Evolutionary conservation across 2,797 vertebrate species (phyloP).

Genomic region (Euthynnus affinis): DNA sequence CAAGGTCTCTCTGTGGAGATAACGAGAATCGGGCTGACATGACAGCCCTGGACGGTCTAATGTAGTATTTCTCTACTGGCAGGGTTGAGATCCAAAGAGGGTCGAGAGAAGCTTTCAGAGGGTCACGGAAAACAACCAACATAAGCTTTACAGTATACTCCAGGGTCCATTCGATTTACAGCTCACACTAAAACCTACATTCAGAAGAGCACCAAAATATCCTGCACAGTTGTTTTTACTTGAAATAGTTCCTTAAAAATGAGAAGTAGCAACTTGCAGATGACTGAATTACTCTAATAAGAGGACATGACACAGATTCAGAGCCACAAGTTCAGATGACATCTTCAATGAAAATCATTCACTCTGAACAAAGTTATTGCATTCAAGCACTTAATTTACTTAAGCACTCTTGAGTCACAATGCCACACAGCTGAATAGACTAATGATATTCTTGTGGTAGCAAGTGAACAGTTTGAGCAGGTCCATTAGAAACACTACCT

Average conservation of each 20-base stretch:
- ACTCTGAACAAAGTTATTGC: background rate
- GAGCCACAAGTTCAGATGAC: background rate
- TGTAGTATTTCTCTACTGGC: conserved; percentile 78
- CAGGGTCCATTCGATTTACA: background rate
- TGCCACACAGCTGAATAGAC: background rate
- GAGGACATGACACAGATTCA: background rate
- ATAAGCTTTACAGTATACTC: background rate
- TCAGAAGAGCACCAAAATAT: background rate
- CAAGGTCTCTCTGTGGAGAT: conserved; percentile 91
- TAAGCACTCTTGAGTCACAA: conserved; percentile 3
- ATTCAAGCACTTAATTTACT: background rate
- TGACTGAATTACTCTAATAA: background rate
- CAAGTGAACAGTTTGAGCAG: background rate
- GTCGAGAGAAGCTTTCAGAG: conserved; percentile 49
- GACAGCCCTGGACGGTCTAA: conserved; percentile 74
- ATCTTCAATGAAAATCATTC: background rate
- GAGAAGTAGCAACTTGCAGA: background rate
- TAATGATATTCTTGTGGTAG: background rate
- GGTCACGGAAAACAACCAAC: conserved; percentile 31
- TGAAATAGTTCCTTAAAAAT: background rate
- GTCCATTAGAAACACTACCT: background rate
- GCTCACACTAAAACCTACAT: background rate
- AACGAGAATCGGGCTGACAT: conserved; percentile 88
- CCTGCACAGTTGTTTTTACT: background rate
- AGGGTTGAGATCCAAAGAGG: conserved; percentile 46